phyloP scores from a whole-genome alignment of 2,797 vertebrate genomes.

The Heteromormyrus szaboi region DNA sequence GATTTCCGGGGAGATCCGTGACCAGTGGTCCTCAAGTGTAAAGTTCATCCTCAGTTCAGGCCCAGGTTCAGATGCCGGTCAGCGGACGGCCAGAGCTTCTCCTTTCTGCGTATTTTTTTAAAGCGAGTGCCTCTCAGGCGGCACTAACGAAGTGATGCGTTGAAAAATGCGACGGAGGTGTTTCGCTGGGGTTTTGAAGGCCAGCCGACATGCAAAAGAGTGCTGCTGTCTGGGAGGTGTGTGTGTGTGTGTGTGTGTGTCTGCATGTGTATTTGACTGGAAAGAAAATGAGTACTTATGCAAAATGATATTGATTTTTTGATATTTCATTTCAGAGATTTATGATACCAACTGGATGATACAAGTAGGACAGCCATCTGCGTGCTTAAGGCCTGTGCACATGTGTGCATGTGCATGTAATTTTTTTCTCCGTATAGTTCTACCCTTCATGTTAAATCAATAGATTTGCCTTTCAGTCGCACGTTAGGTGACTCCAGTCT shows the following conservation, averaged over 20 bases:
- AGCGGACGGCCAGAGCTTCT: constrained; percentile 47
- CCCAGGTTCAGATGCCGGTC: constrained; percentile 66
- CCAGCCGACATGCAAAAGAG: constrained; percentile 7
- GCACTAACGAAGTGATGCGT: constrained; percentile 31
- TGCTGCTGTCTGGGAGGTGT: neutral
- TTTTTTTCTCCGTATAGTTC: neutral
- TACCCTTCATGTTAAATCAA: neutral
- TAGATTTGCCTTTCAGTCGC: neutral
- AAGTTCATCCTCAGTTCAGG: constrained; percentile 71
- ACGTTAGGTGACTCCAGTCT: neutral
- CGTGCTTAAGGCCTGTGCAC: neutral
- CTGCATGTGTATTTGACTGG: neutral
- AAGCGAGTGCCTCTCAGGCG: constrained; percentile 30
- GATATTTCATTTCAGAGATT: neutral
- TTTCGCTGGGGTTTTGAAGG: constrained; percentile 21
- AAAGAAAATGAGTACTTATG: neutral
- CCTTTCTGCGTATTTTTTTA: constrained; percentile 33
- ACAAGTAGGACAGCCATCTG: neutral
- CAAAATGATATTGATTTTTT: neutral
- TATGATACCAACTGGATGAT: neutral
- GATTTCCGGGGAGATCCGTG: constrained; percentile 64
- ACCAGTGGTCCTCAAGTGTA: constrained; percentile 64
- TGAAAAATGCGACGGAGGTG: constrained; percentile 29
- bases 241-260: neutral
- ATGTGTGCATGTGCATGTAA: neutral